Percentiles rank a stretch among this genome's conserved stretches.
Conservation (phyloP, 2,113 vertebrate species). For the Calidris pugnax region DNA sequence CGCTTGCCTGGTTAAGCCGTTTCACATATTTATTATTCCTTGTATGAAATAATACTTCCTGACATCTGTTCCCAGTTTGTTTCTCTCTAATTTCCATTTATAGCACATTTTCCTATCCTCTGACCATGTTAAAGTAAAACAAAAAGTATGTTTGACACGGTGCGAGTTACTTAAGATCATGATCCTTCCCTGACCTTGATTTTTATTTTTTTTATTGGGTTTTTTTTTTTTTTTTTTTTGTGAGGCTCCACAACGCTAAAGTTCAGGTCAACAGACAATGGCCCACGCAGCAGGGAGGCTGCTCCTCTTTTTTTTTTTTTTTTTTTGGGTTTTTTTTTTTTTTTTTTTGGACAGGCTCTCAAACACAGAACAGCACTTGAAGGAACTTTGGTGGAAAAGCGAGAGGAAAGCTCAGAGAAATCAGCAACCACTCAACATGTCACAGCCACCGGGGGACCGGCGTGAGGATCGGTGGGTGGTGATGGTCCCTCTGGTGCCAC, state of each 20-base stretch:
- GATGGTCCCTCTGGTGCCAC: not conserved
- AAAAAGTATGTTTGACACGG: conserved; percentile 52
- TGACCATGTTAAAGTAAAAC: conserved; percentile 63
- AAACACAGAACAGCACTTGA: not conserved
- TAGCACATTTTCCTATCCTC: conserved; percentile 68
- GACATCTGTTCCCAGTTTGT: conserved; percentile 67
- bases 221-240: no score
- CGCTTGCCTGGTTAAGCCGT: not conserved
- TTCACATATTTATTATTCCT: conserved; percentile 42
- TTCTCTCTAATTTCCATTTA: conserved; percentile 71
- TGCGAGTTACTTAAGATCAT: conserved; percentile 44
- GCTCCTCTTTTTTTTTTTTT: no score
- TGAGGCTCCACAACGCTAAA: no score
- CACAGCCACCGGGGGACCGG: fast-evolving
- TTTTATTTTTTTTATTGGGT: no score
- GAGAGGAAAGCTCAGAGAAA: not conserved
- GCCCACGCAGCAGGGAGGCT: no score
- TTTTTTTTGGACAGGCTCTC: not conserved
- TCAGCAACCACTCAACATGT: not conserved
- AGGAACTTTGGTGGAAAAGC: not conserved
- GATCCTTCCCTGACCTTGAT: conserved; percentile 27
- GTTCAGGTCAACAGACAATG: no score
- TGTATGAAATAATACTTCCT: conserved; percentile 66
- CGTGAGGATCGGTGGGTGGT: not conserved
- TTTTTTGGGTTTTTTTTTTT: not conserved